Conservation (phyloP, 2,113 vertebrate genomes). For the Leptodactylus fuscus region DNA sequence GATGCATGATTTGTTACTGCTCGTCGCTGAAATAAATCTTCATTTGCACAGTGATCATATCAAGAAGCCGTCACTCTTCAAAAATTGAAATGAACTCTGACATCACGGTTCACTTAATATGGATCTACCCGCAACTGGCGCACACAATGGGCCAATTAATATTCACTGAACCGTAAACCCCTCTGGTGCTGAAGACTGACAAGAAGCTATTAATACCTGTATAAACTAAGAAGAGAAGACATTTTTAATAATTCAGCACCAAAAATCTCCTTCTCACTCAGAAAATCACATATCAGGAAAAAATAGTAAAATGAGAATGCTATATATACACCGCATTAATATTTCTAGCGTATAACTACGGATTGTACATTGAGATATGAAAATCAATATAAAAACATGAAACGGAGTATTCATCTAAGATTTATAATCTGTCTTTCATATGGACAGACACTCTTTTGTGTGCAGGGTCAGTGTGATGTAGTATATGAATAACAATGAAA, state of each 20-base stretch:
- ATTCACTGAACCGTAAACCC: slow-evolving; percentile 8
- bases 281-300: neutral
- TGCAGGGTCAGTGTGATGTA: no score
- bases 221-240: neutral
- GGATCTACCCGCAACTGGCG: neutral
- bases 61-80: slow-evolving; percentile 23
- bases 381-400: no score
- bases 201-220: slow-evolving; percentile 1
- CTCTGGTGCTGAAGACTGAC: neutral
- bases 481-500: no score
- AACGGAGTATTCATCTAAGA: no score
- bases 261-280: neutral
- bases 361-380: no score
- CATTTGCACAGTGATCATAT: slow-evolving; percentile 12
- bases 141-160: slow-evolving; percentile 24
- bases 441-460: no score
- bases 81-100: slow-evolving; percentile 11
- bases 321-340: neutral
- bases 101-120: slow-evolving; percentile 12
- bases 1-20: neutral
- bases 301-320: neutral
- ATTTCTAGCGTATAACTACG: neutral
- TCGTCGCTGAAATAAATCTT: slow-evolving; percentile 14
- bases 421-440: no score
- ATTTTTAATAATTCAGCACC: neutral